Percentiles rank a stretch among this genome's conserved stretches.
Evolutionary conservation across 2,888 invertebrate genomes (phyloP).

Genomic region (Augochlorella aurata): DNA sequence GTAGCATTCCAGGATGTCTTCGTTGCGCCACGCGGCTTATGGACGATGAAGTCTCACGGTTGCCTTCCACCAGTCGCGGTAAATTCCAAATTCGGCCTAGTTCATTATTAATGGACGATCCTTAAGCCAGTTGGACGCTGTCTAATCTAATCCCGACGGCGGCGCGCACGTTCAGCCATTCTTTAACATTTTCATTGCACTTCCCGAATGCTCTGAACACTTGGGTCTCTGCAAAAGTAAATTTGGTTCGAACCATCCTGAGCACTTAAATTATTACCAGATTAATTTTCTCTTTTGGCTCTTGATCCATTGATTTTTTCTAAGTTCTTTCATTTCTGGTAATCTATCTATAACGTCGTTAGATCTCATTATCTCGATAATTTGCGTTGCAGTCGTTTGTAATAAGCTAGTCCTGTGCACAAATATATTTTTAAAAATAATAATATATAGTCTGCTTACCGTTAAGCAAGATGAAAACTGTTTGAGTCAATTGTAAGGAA

Average conservation of each 20-base stretch:
- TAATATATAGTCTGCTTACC: too few relatives aligned
- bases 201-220: background rate
- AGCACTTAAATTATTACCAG: background rate
- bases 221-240: background rate
- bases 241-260: background rate
- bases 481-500: too few relatives aligned
- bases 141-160: background rate
- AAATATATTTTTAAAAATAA: too few relatives aligned
- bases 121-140: background rate
- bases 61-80: background rate
- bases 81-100: conserved; percentile 8
- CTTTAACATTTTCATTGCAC: background rate
- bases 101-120: conserved; percentile 13
- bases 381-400: too few relatives aligned
- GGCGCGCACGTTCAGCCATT: background rate
- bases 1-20: conserved; percentile 43
- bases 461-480: too few relatives aligned
- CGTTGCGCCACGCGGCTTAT: conserved; percentile 23
- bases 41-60: conserved; percentile 42
- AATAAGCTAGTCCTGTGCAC: too few relatives aligned
- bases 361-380: background rate
- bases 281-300: background rate
- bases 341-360: too few relatives aligned
- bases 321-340: background rate
- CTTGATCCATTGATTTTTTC: background rate